Conservation (phyloP, 2,888 invertebrate species). For the Agrochola macilenta region DNA sequence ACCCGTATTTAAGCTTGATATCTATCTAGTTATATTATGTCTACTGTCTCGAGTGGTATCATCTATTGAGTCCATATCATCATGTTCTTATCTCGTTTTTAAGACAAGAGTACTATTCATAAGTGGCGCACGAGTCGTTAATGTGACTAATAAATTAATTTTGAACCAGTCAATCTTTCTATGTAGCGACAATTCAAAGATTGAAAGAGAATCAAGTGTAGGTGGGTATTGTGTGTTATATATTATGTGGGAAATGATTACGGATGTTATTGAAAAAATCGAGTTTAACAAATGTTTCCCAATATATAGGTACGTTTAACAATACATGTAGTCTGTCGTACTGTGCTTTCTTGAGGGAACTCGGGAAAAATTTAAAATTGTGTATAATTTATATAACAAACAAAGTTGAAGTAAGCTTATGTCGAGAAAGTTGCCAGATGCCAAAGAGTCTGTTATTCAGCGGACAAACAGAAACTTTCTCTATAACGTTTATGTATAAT, state of each 20-base stretch:
- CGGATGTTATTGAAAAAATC: constrained; percentile 17
- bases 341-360: not conserved
- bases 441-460: constrained; percentile 41
- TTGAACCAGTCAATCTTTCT: not conserved
- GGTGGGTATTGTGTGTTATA: not conserved
- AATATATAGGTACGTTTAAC: constrained; percentile 6
- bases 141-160: not conserved
- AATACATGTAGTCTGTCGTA: not conserved
- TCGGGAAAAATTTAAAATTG: not conserved
- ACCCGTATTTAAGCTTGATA: not conserved
- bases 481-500: constrained; percentile 50
- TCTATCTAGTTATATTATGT: not conserved
- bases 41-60: constrained; percentile 6
- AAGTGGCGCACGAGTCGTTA: constrained; percentile 3
- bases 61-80: not conserved
- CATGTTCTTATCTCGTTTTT: constrained; percentile 16
- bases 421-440: constrained; percentile 49
- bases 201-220: not conserved
- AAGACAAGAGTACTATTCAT: not conserved
- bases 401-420: constrained; percentile 32
- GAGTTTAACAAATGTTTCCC: not conserved
- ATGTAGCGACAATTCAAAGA: not conserved
- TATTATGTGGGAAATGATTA: not conserved
- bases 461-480: constrained; percentile 57
- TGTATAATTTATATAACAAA: constrained; percentile 15